phyloP scores from a whole-genome alignment of 2,888 invertebrate species.

The Eugnorisma glareosa region DNA sequence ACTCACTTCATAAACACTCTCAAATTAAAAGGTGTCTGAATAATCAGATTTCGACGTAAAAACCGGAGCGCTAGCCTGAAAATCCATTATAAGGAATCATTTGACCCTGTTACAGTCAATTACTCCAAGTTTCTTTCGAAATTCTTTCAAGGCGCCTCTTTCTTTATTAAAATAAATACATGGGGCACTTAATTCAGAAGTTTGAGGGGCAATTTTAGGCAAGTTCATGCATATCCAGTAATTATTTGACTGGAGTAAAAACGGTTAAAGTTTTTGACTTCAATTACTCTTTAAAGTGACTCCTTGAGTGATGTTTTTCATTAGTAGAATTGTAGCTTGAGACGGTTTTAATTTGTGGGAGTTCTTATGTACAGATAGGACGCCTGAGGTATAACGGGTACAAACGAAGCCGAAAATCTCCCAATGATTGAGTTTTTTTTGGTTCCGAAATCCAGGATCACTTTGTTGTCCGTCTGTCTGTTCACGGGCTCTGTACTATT shows the following conservation, averaged over 20 bases:
- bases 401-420: no score
- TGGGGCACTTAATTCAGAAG: conserved; percentile 41
- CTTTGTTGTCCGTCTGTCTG: no score
- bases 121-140: conserved; percentile 50
- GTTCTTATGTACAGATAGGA: not conserved
- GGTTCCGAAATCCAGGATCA: no score
- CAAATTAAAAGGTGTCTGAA: conserved; percentile 49
- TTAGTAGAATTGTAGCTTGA: conserved; percentile 72
- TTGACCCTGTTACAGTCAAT: conserved; percentile 59
- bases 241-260: conserved; percentile 67
- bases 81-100: conserved; percentile 60
- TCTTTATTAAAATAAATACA: conserved; percentile 55
- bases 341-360: conserved; percentile 31
- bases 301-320: conserved; percentile 71
- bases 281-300: conserved; percentile 69
- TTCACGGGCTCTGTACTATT: no score
- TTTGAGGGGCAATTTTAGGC: conserved; percentile 45
- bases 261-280: conserved; percentile 77
- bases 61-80: conserved; percentile 39
- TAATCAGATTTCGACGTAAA: conserved; percentile 47
- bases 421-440: no score
- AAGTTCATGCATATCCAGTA: conserved; percentile 66
- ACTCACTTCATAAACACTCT: conserved; percentile 47
- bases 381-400: not conserved
- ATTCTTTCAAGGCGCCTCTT: conserved; percentile 34